Conservation (phyloP, 1,140 invertebrate genomes). For the Berghia stephanieae region DNA sequence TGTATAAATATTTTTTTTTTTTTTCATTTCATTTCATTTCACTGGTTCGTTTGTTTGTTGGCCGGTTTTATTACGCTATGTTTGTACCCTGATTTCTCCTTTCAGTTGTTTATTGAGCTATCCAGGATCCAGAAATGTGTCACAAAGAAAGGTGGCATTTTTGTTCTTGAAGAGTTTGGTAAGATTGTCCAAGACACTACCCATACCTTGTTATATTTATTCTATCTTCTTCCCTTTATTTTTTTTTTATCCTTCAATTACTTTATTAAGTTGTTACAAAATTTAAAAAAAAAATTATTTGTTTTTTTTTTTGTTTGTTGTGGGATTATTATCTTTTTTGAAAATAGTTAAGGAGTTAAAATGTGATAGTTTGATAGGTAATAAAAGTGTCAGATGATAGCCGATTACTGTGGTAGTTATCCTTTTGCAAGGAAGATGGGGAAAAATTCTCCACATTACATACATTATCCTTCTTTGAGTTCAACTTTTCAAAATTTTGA, state of each 20-base stretch:
- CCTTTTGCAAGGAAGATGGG: too few species aligned
- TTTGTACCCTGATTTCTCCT: conserved; percentile 63
- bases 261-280: too few species aligned
- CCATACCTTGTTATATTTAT: not conserved
- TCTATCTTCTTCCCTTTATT: not conserved
- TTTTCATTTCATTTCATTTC: too few species aligned
- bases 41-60: not conserved
- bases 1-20: not conserved
- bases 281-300: conserved; percentile 16
- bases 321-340: not conserved
- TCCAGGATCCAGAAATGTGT: conserved; percentile 99
- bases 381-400: too few species aligned
- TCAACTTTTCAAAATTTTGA: too few species aligned
- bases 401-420: too few species aligned
- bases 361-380: too few species aligned
- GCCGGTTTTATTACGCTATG: conserved; percentile 44
- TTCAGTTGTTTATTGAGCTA: conserved; percentile 99
- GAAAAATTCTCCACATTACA: too few species aligned
- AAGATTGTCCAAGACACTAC: conserved; percentile 69
- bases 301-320: conserved; percentile 16
- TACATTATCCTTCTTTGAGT: too few species aligned
- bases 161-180: conserved; percentile 87
- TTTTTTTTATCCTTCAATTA: not conserved
- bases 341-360: too few species aligned
- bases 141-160: conserved; percentile 97